Percentiles rank a stretch among this genome's conserved stretches.
Evolutionary conservation across 2,113 vertebrate genomes (phyloP).

Genomic region (Piaya cayana): DNA sequence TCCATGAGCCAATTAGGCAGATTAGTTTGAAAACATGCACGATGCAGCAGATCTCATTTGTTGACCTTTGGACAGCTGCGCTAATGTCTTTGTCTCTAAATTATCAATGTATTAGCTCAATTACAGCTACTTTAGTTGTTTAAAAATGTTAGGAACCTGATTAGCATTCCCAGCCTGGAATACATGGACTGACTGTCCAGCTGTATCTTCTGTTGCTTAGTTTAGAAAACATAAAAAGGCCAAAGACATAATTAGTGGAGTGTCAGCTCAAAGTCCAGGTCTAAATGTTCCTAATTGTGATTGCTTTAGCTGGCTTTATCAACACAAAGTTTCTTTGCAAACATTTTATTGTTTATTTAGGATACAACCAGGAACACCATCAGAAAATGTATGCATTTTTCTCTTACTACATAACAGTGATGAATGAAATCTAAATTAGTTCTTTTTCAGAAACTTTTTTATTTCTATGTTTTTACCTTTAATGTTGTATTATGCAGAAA

Average conservation of each 20-base stretch:
- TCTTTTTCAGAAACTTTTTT: neutral
- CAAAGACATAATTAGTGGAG: neutral
- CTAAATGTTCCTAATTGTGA: neutral
- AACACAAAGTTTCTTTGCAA: neutral
- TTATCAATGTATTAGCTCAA: constrained; percentile 4
- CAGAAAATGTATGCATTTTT: neutral
- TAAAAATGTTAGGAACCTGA: constrained; percentile 23
- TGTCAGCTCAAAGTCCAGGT: neutral
- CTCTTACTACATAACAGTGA: neutral
- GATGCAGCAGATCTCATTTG: neutral
- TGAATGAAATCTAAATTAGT: neutral
- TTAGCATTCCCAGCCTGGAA: neutral
- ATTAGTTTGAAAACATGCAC: constrained; percentile 26
- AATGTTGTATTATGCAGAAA: neutral
- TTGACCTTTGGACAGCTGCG: constrained; percentile 3
- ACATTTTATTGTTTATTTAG: neutral
- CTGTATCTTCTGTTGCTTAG: neutral
- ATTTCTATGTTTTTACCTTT: neutral
- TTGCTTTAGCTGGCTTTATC: neutral
- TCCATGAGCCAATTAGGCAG: constrained; percentile 35
- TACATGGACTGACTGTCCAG: neutral
- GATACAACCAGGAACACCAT: neutral
- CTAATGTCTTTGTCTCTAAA: constrained; percentile 44
- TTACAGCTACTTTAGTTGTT: neutral
- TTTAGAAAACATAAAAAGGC: constrained; percentile 33